Base-by-base conservation (phyloP, 35 echinoderm and acorn worm species). In the Heliocidaris tuberculata region DNA sequence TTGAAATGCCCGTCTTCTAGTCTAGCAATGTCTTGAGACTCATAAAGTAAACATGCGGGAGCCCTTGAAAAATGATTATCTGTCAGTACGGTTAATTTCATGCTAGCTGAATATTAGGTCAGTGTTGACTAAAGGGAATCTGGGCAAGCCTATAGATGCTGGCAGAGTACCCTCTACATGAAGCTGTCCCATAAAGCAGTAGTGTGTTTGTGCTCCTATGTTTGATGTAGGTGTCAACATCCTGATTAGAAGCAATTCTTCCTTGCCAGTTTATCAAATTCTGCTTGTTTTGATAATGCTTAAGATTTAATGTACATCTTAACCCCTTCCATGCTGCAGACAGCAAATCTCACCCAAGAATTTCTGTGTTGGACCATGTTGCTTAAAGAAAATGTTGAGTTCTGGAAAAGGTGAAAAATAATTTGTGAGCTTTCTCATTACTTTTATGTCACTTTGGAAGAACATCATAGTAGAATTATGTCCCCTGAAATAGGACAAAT, bases 11-110 rank as follows among this genome's bases (percentile, higher is more conserved):
- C 65, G 27, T 78, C 65, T 78, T 42, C 65, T 27, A n/a, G 65
- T 78, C 65, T n/a, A 78, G 65, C 65, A 78, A n/a, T 78, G 27
- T n/a, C 65, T 78, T n/a, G 87, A 89, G 87, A 89, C 87, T 89
- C 87, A 48, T 48, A 89, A 48, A 48, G 87, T 48, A 89, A 89
- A 89, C 30, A 89, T 89, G 9, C 8, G n/a, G 31, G 87, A 89
- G 47, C 87, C 87, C 8, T 89, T 89, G 87, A 27, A 89, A 89
- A 89, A 42, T 89, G 87, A 89, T 89, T 89, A 35, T 89, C 87
- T 89, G 32, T 89, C 87, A 89, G 87, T 89, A 89, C 17, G 87
- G 32, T 89, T 89, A 89, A 89, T 89, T 89, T 89, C 87, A 89
- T 89, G 87, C 31, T 89, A 35, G 87, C 87, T 89, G 87, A 89